Conservation (phyloP, 2,113 vertebrate species). For the Pardalotus punctatus region DNA sequence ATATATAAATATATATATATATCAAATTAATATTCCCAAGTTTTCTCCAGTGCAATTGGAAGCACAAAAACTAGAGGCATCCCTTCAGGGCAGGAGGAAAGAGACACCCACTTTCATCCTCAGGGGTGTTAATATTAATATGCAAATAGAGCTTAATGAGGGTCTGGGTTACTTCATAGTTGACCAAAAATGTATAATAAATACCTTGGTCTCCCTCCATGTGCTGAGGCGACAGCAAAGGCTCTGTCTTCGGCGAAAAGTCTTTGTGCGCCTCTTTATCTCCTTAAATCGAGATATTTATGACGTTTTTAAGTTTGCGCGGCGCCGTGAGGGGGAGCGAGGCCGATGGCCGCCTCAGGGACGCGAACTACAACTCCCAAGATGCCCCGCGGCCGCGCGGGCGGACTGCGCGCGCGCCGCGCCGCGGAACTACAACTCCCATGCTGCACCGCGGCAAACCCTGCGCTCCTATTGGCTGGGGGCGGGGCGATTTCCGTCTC, state of each 20-base stretch:
- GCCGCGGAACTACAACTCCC: neutral
- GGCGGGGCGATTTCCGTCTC: neutral
- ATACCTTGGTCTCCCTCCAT: neutral
- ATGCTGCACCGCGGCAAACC: fast-evolving
- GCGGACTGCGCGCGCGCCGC: fast-evolving
- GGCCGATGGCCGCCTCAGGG: fast-evolving
- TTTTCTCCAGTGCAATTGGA: neutral
- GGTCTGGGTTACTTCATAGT: neutral
- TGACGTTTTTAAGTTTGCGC: neutral
- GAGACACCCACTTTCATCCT: neutral
- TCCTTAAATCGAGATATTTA: neutral
- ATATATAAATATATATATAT: neutral
- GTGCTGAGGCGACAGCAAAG: neutral
- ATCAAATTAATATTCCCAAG: neutral
- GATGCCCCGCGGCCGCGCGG: neutral
- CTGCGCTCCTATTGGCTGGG: neutral
- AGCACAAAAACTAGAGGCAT: neutral
- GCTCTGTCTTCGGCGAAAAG: neutral
- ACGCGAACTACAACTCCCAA: neutral
- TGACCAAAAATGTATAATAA: neutral
- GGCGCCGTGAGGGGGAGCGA: fast-evolving
- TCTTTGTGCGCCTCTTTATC: neutral
- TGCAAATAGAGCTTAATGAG: neutral
- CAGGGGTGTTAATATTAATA: neutral
- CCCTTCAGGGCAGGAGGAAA: neutral